Base-by-base conservation (phyloP, 2,888 invertebrate genomes). In the Ryuthela nishihirai region DNA sequence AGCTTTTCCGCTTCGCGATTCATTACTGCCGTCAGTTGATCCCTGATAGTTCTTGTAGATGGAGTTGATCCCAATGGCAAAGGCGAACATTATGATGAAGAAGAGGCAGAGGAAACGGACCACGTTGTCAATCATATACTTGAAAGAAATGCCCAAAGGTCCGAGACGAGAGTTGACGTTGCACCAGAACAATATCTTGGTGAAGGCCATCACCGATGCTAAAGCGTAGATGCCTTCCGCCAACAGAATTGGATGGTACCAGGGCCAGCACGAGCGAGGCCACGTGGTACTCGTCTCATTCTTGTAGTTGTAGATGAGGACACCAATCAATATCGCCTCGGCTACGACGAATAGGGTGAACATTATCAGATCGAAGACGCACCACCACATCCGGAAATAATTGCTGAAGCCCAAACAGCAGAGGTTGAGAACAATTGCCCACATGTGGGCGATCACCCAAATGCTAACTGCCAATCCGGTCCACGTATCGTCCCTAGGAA, bases 271-370 rank as follows among this genome's bases (percentile, higher is more conserved):
- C 72, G 83, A 82, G 50, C 85, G 76, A 69, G 80, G 70, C 70
- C 80, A 69, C 52, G 78, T 74, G 2, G 68, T 69, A 65, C 77
- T 76, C 36, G 35, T 36, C 5, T 43, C 32, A 5, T 24, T 26
- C 9, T 41, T 20, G 2, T 43, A 15, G 43, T 54, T 84, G 68
- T 81, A 80, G 17, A 77, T 64, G 25, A 88, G 87, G 77, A 89
- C 89, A 74, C 82, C 81, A 70, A 91, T 89, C 5, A 81, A 92
- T 74, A 87, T 85, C 85, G 73, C 64, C 48, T 82, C 77, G 75
- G 80, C 82, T 38, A 80, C 70, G n/a, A 82, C 71, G 35, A 64
- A 64, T 15, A 58, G 12, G 9, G 39, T 48, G 44, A 62, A 62
- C 62, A 58, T 58, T 9, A 58, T 9, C 18, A 62, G 41, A 21